Percentiles rank a stretch among this genome's conserved stretches.
Evolutionary conservation across 2,113 vertebrate genomes (phyloP).

Genomic region (Ptilorrhoa leucosticta): DNA sequence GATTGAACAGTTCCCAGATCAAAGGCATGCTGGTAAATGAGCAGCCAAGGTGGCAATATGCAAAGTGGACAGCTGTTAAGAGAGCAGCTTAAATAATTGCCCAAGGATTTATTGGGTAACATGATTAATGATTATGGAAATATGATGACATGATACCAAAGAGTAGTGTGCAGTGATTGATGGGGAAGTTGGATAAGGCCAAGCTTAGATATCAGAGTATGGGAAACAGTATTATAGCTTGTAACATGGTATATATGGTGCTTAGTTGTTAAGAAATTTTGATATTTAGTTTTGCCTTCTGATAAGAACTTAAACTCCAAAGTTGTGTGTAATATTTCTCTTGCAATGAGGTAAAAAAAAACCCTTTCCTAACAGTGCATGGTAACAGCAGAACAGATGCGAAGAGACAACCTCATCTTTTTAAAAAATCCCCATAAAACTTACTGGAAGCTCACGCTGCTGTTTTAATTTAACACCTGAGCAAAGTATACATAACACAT

Average conservation of each 20-base stretch:
- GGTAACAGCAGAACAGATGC: neutral
- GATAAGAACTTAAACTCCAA: neutral
- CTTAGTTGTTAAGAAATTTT: neutral
- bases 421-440: neutral
- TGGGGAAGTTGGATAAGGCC: conserved; percentile 26
- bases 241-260: neutral
- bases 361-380: neutral
- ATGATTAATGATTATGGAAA: conserved; percentile 68
- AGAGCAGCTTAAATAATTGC: conserved; percentile 56
- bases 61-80: conserved; percentile 44
- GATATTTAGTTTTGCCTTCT: neutral
- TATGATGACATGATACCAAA: conserved; percentile 55
- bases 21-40: conserved; percentile 35
- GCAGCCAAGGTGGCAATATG: conserved; percentile 37
- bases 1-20: conserved; percentile 48
- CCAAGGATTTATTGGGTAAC: conserved; percentile 45
- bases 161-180: conserved; percentile 37
- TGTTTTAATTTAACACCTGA: conserved; percentile 44
- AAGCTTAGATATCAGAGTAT: neutral
- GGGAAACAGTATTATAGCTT: neutral
- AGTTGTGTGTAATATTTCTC: neutral
- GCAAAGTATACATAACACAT: neutral
- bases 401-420: neutral
- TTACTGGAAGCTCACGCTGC: neutral
- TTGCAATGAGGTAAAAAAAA: neutral